Conservation (phyloP, 2,113 vertebrate species). For the Strix aluco region DNA sequence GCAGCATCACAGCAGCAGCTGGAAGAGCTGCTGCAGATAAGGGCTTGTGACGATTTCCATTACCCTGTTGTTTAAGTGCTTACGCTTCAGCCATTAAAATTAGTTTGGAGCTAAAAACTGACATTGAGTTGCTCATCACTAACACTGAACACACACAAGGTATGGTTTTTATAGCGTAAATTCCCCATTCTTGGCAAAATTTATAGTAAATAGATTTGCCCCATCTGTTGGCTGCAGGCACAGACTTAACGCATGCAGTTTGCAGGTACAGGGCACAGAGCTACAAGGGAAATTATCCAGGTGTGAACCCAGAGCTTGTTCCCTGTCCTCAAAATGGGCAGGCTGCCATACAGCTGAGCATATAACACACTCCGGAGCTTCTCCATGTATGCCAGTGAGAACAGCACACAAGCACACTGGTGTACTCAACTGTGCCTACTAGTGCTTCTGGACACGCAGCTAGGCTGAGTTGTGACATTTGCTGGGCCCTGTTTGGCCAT, state of each 20-base stretch:
- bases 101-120: neutral
- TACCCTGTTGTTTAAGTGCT: neutral
- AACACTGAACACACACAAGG: neutral
- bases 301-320: neutral
- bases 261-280: neutral
- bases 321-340: neutral
- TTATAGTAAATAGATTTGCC: neutral
- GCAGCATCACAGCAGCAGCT: neutral
- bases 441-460: neutral
- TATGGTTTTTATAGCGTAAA: rapidly evolving
- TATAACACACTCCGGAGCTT: neutral
- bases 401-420: neutral
- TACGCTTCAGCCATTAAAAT: neutral
- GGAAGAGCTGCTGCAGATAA: constrained; percentile 16
- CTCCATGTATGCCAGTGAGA: neutral
- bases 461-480: neutral
- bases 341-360: neutral
- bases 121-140: neutral
- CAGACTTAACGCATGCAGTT: rapidly evolving
- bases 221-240: neutral
- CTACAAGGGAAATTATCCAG: neutral
- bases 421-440: neutral
- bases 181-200: neutral
- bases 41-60: neutral
- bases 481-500: neutral